Percentiles rank a stretch among this genome's conserved stretches.
Evolutionary conservation across 2,888 invertebrate genomes (phyloP).

Genomic region (Aethes cnicana): DNA sequence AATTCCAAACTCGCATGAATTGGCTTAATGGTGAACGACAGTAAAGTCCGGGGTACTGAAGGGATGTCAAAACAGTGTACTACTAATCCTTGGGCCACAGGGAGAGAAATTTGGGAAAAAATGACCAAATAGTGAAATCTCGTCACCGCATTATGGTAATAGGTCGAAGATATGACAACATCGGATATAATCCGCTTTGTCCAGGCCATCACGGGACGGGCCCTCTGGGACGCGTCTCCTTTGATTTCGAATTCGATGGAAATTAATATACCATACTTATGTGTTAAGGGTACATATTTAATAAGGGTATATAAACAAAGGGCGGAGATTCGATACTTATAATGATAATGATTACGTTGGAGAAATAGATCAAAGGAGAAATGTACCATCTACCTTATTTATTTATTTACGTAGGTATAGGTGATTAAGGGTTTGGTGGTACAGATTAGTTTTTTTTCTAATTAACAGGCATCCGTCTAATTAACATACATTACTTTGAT

Average conservation of each 20-base stretch:
- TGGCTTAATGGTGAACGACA: conserved; percentile 40
- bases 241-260: conserved; percentile 75
- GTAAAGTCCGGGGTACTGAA: conserved; percentile 37
- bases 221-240: conserved; percentile 64
- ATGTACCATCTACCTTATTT: too few relatives aligned
- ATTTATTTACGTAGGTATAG: too few relatives aligned
- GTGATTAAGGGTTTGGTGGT: too few relatives aligned
- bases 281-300: conserved; percentile 58
- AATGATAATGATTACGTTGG: conserved; percentile 4
- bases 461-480: neutral
- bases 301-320: conserved; percentile 37
- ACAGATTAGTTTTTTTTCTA: neutral
- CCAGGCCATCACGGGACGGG: conserved; percentile 64
- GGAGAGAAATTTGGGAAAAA: conserved; percentile 55
- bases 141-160: conserved; percentile 77
- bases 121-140: too few relatives aligned
- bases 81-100: conserved; percentile 63
- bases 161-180: conserved; percentile 72
- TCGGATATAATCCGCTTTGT: conserved; percentile 77
- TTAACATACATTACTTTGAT: neutral
- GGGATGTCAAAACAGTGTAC: conserved; percentile 44
- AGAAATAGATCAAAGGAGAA: neutral
- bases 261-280: conserved; percentile 62
- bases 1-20: conserved; percentile 47
- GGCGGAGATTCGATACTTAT: conserved; percentile 8